Evolutionary conservation across 2,888 invertebrate species (phyloP).

Genomic region (Metopia argyrocephala): DNA sequence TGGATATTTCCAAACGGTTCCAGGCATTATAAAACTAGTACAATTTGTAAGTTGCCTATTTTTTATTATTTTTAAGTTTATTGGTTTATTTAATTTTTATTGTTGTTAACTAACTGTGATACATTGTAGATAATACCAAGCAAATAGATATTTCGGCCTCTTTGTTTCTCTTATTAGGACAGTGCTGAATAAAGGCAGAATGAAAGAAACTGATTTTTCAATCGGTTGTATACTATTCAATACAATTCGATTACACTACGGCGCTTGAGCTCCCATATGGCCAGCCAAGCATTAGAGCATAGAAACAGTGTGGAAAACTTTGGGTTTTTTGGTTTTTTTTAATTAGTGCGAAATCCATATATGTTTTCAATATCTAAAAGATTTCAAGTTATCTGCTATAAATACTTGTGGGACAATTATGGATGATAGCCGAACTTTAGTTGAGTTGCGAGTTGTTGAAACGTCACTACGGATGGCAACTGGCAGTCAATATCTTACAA

Average conservation of each 20-base stretch:
- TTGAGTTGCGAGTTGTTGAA: too few species aligned
- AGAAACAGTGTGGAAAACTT: not conserved
- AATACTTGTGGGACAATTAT: too few species aligned
- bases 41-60: slow-evolving; percentile 85
- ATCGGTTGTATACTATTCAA: too few species aligned
- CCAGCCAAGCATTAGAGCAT: not conserved
- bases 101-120: not conserved
- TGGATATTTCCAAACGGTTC: slow-evolving; percentile 88
- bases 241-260: too few species aligned
- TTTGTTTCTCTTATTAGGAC: not conserved
- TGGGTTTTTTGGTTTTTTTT: not conserved
- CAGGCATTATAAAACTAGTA: slow-evolving; percentile 89
- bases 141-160: not conserved
- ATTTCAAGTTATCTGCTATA: too few species aligned
- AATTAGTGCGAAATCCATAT: not conserved
- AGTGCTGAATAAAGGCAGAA: too few species aligned
- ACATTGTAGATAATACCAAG: not conserved
- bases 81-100: not conserved
- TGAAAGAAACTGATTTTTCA: too few species aligned
- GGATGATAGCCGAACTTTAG: too few species aligned
- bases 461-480: too few species aligned
- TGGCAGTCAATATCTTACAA: too few species aligned
- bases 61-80: not conserved
- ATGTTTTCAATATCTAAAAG: too few species aligned
- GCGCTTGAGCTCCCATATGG: too few species aligned